phyloP scores from a whole-genome alignment of 2,797 vertebrate species.

The Nothura maculosa region DNA sequence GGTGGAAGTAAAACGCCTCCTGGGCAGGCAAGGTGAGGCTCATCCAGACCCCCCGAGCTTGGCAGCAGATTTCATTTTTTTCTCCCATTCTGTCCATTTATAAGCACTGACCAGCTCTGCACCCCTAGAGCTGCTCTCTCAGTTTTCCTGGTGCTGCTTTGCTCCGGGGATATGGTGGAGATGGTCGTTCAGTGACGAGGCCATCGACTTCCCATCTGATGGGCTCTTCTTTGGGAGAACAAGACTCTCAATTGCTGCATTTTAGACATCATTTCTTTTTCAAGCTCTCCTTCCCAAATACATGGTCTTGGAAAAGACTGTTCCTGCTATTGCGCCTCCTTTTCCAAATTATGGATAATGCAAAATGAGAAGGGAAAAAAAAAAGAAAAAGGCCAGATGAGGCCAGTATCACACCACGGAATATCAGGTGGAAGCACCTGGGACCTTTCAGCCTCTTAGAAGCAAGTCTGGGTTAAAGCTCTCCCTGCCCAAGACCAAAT shows the following conservation, averaged over 20 bases:
- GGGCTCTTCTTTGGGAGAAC: not conserved
- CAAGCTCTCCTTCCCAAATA: not conserved
- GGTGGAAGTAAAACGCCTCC: not conserved
- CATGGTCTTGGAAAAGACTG: not conserved
- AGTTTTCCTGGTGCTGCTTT: not conserved
- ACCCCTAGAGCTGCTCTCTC: not conserved
- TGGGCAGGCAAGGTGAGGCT: not conserved
- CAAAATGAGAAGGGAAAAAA: not conserved
- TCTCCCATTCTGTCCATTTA: not conserved
- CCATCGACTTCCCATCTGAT: fast-evolving
- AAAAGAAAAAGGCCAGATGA: not conserved
- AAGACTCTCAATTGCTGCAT: not conserved
- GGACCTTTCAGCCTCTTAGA: not conserved
- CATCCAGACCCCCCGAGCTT: fast-evolving
- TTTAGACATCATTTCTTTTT: not conserved
- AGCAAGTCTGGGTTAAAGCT: not conserved
- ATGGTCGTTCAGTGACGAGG: not conserved
- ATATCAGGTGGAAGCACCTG: not conserved
- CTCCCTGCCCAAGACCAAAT: not conserved
- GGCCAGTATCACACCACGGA: not conserved
- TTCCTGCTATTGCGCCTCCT: not conserved
- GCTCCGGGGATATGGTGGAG: fast-evolving
- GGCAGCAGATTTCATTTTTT: not conserved
- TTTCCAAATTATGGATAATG: not conserved
- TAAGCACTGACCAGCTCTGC: not conserved